Evolutionary conservation across 1,140 invertebrate genomes (phyloP), one percentile per base, ranked within the genome.

Genomic region (Heliconius nattereri): DNA sequence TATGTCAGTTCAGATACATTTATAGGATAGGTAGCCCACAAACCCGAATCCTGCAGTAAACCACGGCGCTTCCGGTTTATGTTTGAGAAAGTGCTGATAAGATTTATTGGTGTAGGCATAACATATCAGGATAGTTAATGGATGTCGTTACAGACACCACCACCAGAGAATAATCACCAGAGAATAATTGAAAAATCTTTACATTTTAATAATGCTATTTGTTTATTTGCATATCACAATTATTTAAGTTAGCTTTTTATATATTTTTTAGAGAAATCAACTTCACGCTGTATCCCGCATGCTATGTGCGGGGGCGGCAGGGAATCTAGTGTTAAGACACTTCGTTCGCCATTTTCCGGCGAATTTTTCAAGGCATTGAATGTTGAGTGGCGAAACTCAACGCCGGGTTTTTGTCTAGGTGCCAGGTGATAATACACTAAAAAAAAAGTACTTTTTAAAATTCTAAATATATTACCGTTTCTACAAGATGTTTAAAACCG

Each of bases 11-110:
- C 79, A 80, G 85, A 81, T 84, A 86, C 86, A 76, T 86, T 87
- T 87, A 87, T 87, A 85, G 85, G 86, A 87, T 90, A 89, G 88
- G 84, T 87, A 91, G 85, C 89, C 89, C 85, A 92, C 88, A 92
- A 91, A 91, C 90, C 90, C 86, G 85, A 90, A 90, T 91, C 86
- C 83, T 86, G 83, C 78, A 79, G 84, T 79, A 83, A 81, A 84
- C 82, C 84, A 84, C 80, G 84, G 76, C 81, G 84, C 85, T 88
- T 92, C 90, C 90, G 90, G 90, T 85, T 79, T 83, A 52, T 84
- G 78, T 84, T 83, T 85, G 83, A 86, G 88, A 90, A 90, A 90
- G 88, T 90, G 81, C 74, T 83, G 82, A 79, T 85, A 81, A 82
- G 82, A 86, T 87, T 88, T 87, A 84, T 89, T 84, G 73, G 71